These are phyloP conservation scores for Lasioglossum malachurum DNA, from an alignment of 2,888 invertebrate species.

Conservation along the genomic window DNA sequence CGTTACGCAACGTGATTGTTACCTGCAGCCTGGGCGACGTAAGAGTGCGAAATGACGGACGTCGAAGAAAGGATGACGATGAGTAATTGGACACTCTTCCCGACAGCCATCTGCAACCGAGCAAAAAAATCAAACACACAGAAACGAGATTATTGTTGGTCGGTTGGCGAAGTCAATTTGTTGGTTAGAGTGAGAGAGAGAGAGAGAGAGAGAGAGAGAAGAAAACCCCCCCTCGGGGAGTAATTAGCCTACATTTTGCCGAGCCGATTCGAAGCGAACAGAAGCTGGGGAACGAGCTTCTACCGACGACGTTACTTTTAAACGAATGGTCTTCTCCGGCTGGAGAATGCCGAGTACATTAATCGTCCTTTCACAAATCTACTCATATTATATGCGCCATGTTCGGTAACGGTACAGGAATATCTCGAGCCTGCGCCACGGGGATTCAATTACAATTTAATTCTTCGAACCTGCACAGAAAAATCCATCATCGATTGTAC, in stretches of 20 bases:
- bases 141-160: slow-evolving; percentile 24
- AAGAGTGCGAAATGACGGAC: slow-evolving; percentile 77
- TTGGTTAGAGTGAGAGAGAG: background rate
- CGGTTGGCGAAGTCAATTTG: background rate
- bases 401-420: slow-evolving; percentile 62
- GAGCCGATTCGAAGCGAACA: background rate
- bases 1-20: slow-evolving; percentile 40
- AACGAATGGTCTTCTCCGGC: background rate
- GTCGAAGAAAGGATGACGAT: slow-evolving; percentile 76
- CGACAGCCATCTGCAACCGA: slow-evolving; percentile 81
- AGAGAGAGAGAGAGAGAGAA: background rate
- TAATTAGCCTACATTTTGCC: background rate
- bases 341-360: slow-evolving; percentile 7
- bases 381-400: slow-evolving; percentile 36
- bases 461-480: background rate
- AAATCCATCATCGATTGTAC: background rate
- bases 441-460: slow-evolving; percentile 41
- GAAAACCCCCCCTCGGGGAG: background rate
- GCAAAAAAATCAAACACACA: slow-evolving; percentile 13
- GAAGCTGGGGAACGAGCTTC: background rate
- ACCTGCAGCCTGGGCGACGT: slow-evolving; percentile 67
- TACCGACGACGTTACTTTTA: background rate
- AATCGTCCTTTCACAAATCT: slow-evolving; percentile 46
- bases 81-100: slow-evolving; percentile 76
- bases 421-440: slow-evolving; percentile 16